phyloP scores from a whole-genome alignment of 1,140 invertebrate species.

The Neodiprion virginianus region DNA sequence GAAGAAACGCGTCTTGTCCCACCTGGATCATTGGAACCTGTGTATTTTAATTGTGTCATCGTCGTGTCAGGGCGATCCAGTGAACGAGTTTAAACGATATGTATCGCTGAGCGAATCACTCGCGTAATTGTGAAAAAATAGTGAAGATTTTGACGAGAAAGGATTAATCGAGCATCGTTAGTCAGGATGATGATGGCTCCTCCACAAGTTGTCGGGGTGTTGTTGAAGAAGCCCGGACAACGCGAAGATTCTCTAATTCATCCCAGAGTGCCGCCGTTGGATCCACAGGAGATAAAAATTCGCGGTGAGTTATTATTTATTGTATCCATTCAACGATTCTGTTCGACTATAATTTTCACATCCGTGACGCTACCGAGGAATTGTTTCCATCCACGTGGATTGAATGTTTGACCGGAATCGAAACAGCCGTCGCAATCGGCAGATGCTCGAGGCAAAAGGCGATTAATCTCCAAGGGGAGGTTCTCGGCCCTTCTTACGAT shows the following conservation, averaged over 20 bases:
- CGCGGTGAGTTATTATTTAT: constrained; percentile 38
- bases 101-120: too few species aligned
- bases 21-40: too few species aligned
- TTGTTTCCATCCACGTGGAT: not conserved
- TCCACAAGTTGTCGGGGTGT: constrained; percentile 56
- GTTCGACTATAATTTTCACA: too few species aligned
- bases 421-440: not conserved
- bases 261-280: constrained; percentile 44
- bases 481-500: too few species aligned
- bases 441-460: not conserved
- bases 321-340: not conserved
- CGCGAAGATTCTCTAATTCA: constrained; percentile 31
- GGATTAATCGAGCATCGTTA: not conserved
- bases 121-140: too few species aligned
- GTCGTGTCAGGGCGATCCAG: too few species aligned
- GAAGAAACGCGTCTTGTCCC: too few species aligned
- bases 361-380: too few species aligned
- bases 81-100: too few species aligned
- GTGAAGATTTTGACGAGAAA: not conserved
- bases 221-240: constrained; percentile 56
- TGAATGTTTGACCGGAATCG: not conserved
- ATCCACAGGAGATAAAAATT: constrained; percentile 57
- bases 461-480: not conserved
- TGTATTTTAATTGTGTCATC: too few species aligned
- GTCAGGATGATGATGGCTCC: constrained; percentile 57